These are phyloP conservation scores for Cabera pusaria DNA, from an alignment of 2,888 invertebrate species.

Conservation along the genomic window DNA sequence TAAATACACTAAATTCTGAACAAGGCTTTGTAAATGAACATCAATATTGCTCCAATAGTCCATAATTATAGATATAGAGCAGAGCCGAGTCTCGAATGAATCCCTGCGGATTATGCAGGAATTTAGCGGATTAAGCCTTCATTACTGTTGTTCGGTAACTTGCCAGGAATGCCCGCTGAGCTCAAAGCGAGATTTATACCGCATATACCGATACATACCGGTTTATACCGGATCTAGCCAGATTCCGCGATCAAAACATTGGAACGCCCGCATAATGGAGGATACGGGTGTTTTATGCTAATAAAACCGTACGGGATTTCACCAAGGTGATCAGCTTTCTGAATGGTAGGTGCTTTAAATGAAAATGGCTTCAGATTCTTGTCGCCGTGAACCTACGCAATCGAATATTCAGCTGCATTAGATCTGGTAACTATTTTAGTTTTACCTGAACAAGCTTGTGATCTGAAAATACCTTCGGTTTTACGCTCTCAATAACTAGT, in stretches of 20 bases:
- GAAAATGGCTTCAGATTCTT: conserved; percentile 29
- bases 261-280: conserved; percentile 49
- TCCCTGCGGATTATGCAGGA: conserved; percentile 59
- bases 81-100: conserved; percentile 46
- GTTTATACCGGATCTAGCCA: conserved; percentile 30
- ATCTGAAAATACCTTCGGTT: too few species aligned
- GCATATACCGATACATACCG: conserved; percentile 22
- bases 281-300: conserved; percentile 62
- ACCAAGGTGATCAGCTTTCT: conserved; percentile 29
- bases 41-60: conserved; percentile 8
- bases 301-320: conserved; percentile 41
- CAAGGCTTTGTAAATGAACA: conserved; percentile 5
- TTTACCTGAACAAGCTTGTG: too few species aligned
- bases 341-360: conserved; percentile 25
- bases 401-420: too few species aligned
- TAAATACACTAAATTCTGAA: background rate
- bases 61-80: conserved; percentile 45
- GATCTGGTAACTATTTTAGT: too few species aligned
- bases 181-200: conserved; percentile 66
- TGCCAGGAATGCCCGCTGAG: conserved; percentile 57
- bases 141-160: conserved; percentile 71
- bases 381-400: too few species aligned
- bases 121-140: conserved; percentile 69
- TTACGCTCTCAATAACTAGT: too few species aligned
- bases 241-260: conserved; percentile 58